Percentiles rank a stretch among this genome's conserved stretches.
These are phyloP conservation scores for Spodoptera littoralis DNA, from an alignment of 2,888 invertebrate genomes.

Conservation along the genomic window DNA sequence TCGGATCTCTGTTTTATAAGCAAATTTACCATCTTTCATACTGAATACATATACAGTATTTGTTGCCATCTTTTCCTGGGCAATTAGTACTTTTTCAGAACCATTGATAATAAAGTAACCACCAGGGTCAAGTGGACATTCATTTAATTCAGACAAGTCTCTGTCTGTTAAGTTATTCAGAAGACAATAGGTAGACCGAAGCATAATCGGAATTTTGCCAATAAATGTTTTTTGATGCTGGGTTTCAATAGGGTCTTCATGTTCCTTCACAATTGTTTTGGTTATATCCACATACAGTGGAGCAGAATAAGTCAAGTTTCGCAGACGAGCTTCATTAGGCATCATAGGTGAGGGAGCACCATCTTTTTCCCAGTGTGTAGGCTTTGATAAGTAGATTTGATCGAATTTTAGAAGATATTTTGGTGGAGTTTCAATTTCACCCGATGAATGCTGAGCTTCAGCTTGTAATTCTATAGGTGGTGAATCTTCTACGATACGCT, in stretches of 20 bases:
- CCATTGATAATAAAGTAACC: conserved; percentile 99
- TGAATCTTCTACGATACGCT: conserved; percentile 99
- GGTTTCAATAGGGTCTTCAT: conserved; percentile 95
- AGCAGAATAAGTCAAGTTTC: conserved; percentile 99
- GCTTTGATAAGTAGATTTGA: conserved; percentile 99
- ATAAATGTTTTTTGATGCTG: conserved; percentile 93
- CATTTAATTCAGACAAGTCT: conserved; percentile 99
- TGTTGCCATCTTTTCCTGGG: conserved; percentile 99
- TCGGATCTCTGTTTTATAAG: conserved; percentile 99
- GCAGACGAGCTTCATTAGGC: conserved; percentile 99
- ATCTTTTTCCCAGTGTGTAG: conserved; percentile 99
- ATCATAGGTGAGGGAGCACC: conserved; percentile 99
- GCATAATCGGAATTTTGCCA: conserved; percentile 99
- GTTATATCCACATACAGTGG: conserved; percentile 99
- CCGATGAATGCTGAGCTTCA: conserved; percentile 98
- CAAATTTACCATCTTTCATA: conserved; percentile 99
- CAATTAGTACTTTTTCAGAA: conserved; percentile 99
- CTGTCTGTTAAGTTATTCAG: conserved; percentile 98
- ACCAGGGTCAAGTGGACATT: conserved; percentile 99
- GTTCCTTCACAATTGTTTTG: conserved; percentile 97
- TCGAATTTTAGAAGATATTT: conserved; percentile 98
- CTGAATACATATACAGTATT: conserved; percentile 99
- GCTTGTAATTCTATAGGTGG: conserved; percentile 99
- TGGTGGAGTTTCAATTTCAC: conserved; percentile 97
- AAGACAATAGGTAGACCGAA: conserved; percentile 98